Percentiles rank a stretch among this genome's conserved stretches.
Evolutionary conservation across 2,797 vertebrate species (phyloP).

Genomic region (Pseudomugil tenellus): DNA sequence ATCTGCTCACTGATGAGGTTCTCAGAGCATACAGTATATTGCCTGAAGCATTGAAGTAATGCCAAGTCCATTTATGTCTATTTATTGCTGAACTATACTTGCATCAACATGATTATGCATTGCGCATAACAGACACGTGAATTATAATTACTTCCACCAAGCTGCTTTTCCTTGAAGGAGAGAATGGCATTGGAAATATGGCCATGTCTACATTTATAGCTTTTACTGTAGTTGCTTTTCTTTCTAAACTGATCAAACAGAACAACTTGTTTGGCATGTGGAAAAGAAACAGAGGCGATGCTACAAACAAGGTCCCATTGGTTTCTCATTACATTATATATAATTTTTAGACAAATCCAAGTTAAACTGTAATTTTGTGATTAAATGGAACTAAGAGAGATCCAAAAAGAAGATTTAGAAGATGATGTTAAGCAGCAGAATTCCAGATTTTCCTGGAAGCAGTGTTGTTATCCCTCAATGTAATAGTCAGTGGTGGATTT

Average conservation of each 20-base stretch:
- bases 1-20: conserved; percentile 54
- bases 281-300: conserved; percentile 1
- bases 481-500: conserved; percentile 78
- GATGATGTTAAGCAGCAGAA: conserved; percentile 70
- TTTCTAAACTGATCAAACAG: background rate
- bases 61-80: conserved; percentile 62
- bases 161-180: conserved; percentile 40
- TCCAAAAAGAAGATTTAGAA: conserved; percentile 71
- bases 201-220: conserved; percentile 1
- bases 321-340: conserved; percentile 47
- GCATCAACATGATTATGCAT: conserved; percentile 44
- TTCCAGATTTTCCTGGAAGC: conserved; percentile 79
- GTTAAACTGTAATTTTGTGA: conserved; percentile 63
- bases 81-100: conserved; percentile 55
- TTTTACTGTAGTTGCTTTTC: background rate
- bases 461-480: conserved; percentile 76
- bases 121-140: conserved; percentile 35
- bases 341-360: conserved; percentile 61
- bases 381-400: conserved; percentile 58
- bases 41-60: conserved; percentile 60
- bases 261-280: background rate
- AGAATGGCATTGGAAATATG: conserved; percentile 3
- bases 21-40: conserved; percentile 35
- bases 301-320: conserved; percentile 35
- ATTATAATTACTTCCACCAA: conserved; percentile 49